These are phyloP conservation scores for Drosophila birchii DNA, from an alignment of 2,888 invertebrate species.

Conservation along the genomic window DNA sequence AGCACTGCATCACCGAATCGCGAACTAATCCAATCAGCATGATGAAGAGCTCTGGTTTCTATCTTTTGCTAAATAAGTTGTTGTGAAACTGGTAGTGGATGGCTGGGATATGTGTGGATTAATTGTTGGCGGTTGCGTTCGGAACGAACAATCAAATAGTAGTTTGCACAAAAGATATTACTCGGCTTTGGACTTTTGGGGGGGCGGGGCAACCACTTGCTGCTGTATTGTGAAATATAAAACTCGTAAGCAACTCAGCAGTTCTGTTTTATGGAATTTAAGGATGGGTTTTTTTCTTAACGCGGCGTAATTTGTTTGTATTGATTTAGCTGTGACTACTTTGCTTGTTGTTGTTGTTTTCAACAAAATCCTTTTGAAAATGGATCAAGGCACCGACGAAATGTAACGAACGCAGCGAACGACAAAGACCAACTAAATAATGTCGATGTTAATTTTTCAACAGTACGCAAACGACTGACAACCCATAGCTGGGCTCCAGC, in stretches of 20 bases:
- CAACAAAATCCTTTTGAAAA: conserved; percentile 19
- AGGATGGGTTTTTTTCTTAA: conserved; percentile 8
- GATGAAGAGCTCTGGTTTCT: conserved; percentile 50
- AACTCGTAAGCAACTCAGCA: conserved; percentile 14
- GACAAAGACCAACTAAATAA: conserved; percentile 82
- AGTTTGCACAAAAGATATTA: conserved; percentile 6
- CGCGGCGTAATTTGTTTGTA: conserved; percentile 14
- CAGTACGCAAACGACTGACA: conserved; percentile 72
- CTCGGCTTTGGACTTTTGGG: not conserved
- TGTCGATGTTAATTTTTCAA: conserved; percentile 78
- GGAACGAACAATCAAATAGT: conserved; percentile 5
- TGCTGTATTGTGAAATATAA: conserved; percentile 13
- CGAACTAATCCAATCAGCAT: conserved; percentile 96
- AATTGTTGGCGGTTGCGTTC: conserved; percentile 16
- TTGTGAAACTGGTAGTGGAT: conserved; percentile 15
- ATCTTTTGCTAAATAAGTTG: conserved; percentile 4
- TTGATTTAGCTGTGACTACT: conserved; percentile 3
- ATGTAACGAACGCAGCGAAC: conserved; percentile 81
- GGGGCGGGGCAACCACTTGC: conserved; percentile 34
- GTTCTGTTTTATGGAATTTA: conserved; percentile 29
- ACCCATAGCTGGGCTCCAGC: conserved; percentile 25
- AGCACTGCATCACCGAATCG: conserved; percentile 96
- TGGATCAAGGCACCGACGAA: conserved; percentile 30
- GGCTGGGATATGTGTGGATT: conserved; percentile 54
- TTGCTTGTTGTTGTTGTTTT: conserved; percentile 4